Evolutionary conservation across 2,888 invertebrate species (phyloP).

Genomic region (Clepsis dumicolana): DNA sequence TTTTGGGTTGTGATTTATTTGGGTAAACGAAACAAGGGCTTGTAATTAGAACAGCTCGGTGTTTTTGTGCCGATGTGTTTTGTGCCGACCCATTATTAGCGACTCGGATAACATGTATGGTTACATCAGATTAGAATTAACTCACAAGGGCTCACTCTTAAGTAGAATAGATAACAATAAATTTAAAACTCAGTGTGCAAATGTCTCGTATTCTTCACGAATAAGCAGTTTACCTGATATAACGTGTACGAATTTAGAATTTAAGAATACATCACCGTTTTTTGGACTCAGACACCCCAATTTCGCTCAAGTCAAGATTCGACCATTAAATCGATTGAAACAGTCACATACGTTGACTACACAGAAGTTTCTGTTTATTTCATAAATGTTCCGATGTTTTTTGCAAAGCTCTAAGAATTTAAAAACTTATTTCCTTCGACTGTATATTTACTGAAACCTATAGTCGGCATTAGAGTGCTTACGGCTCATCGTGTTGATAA

Average conservation of each 20-base stretch:
- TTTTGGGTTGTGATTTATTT: slow-evolving; percentile 38
- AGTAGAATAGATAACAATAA: background rate
- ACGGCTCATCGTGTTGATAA: slow-evolving; percentile 33
- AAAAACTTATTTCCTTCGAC: background rate
- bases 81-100: slow-evolving; percentile 18
- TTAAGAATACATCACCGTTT: no score
- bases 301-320: no score
- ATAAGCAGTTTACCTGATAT: no score
- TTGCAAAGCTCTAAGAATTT: no score
- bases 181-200: no score
- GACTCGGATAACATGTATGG: background rate
- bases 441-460: slow-evolving; percentile 7
- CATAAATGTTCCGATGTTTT: no score
- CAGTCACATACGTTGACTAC: no score
- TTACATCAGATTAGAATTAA: background rate
- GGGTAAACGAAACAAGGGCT: slow-evolving; percentile 17
- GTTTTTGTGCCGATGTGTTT: slow-evolving; percentile 23
- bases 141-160: background rate
- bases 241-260: no score
- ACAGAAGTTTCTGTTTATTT: no score
- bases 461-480: slow-evolving; percentile 22
- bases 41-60: slow-evolving; percentile 10
- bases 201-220: no score
- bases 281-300: no score
- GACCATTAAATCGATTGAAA: no score